Percentiles rank a stretch among this genome's conserved stretches.
phyloP scores from a whole-genome alignment of 2,113 vertebrate species.

The Dasyurus viverrinus region DNA sequence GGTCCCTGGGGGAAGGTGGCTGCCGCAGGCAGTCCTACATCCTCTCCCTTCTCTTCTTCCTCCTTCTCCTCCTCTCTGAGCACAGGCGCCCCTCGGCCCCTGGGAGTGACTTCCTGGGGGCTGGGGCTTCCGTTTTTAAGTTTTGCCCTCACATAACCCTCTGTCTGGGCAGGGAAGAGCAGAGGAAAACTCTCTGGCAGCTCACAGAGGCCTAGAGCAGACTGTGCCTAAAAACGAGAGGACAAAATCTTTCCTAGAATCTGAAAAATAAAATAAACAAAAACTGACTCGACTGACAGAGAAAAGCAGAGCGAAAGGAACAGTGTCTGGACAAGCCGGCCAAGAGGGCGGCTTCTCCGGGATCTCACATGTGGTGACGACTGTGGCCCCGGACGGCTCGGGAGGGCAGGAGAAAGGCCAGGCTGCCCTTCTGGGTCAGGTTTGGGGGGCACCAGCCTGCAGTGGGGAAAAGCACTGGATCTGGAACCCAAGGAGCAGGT shows the following conservation, averaged over 20 bases:
- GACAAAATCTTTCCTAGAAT: not conserved
- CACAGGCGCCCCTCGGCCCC: not conserved
- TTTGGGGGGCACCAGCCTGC: no score
- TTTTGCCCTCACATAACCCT: not conserved
- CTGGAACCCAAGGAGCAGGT: not conserved
- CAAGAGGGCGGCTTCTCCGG: not conserved
- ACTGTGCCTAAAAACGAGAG: not conserved
- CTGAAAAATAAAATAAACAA: not conserved
- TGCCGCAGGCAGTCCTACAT: not conserved
- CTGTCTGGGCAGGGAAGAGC: not conserved
- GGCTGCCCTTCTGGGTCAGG: not conserved
- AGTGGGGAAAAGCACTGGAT: not conserved
- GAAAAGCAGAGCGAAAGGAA: not conserved
- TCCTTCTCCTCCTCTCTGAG: not conserved
- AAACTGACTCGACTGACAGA: not conserved
- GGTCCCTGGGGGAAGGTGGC: not conserved
- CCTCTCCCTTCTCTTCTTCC: not conserved
- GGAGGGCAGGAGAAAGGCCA: not conserved
- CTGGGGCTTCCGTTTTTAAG: not conserved
- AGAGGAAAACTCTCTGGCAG: not conserved
- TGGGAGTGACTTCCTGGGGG: not conserved
- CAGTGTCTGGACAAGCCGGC: not conserved
- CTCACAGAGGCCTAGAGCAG: not conserved
- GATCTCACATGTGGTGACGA: not conserved
- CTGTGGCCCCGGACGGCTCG: not conserved